phyloP scores from a whole-genome alignment of 1,140 invertebrate species.

The Eufriesea mexicana region DNA sequence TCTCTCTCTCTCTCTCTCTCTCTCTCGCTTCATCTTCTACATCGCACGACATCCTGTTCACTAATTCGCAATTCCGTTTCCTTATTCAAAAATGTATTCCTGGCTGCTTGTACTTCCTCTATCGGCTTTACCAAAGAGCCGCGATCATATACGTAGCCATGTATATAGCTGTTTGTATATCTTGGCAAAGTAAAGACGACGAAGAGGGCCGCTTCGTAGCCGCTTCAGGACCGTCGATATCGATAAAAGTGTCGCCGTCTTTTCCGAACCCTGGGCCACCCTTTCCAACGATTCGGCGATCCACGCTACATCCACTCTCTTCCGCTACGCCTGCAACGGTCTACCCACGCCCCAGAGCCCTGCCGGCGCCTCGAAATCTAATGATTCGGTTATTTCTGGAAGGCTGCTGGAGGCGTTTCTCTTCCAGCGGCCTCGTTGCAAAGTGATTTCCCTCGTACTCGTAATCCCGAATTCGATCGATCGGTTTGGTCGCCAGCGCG shows the following conservation, averaged over 20 bases:
- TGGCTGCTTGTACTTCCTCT: slow-evolving; percentile 1
- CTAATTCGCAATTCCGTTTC: slow-evolving; percentile 17
- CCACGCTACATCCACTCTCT: background rate
- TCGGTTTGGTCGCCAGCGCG: slow-evolving; percentile 36
- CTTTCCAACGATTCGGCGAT: slow-evolving; percentile 46
- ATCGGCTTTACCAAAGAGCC: slow-evolving; percentile 44
- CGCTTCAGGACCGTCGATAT: slow-evolving; percentile 49
- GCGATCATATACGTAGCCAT: slow-evolving; percentile 19
- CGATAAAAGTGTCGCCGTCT: slow-evolving; percentile 65
- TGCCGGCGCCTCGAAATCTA: slow-evolving; percentile 62
- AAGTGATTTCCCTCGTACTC: slow-evolving; percentile 70
- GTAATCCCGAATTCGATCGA: slow-evolving; percentile 69
- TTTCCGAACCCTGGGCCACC: slow-evolving; percentile 24
- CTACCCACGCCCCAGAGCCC: slow-evolving; percentile 23
- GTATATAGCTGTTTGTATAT: slow-evolving; percentile 49
- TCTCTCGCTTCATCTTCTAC: background rate
- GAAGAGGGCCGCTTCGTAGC: slow-evolving; percentile 44
- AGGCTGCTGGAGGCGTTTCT: slow-evolving; percentile 66
- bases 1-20: no score
- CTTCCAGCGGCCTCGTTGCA: slow-evolving; percentile 58
- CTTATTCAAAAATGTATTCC: slow-evolving; percentile 12
- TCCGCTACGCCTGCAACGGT: slow-evolving; percentile 27
- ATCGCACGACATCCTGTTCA: background rate
- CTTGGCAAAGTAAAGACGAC: slow-evolving; percentile 60
- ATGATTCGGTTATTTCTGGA: slow-evolving; percentile 71